Evolutionary conservation across 2,797 vertebrate genomes (phyloP).

Genomic region (Myotis pilosus): DNA sequence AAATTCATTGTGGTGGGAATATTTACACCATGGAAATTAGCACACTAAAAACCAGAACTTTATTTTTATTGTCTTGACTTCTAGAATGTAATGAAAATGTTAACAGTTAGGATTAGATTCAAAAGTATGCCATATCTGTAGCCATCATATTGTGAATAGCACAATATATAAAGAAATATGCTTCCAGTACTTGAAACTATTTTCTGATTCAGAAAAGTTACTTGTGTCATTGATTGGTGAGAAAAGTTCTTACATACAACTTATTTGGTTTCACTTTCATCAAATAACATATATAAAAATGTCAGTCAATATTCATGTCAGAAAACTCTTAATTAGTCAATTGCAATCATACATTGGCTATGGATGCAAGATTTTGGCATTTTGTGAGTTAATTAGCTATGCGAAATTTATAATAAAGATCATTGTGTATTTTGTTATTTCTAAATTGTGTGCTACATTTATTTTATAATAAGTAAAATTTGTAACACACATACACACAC

Average conservation of each 20-base stretch:
- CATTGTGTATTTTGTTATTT: background rate
- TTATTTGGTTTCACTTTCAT: background rate
- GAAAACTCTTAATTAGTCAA: background rate
- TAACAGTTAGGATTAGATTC: background rate
- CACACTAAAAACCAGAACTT: background rate
- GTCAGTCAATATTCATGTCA: background rate
- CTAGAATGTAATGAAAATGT: background rate
- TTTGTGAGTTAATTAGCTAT: background rate
- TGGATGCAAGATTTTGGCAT: background rate
- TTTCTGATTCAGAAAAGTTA: background rate
- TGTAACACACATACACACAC: background rate
- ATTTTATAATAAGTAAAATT: background rate
- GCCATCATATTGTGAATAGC: background rate
- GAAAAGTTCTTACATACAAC: background rate
- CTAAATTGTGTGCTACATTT: background rate
- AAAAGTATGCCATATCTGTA: background rate
- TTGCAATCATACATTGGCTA: background rate
- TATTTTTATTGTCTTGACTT: background rate
- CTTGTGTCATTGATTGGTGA: background rate
- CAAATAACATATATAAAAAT: background rate
- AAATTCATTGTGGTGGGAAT: background rate
- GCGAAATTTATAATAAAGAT: background rate
- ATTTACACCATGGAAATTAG: background rate
- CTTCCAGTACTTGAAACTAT: background rate
- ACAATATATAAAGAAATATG: background rate